These are phyloP conservation scores for Microvelia longipes DNA, from an alignment of 1,140 invertebrate genomes.

Conservation along the genomic window DNA sequence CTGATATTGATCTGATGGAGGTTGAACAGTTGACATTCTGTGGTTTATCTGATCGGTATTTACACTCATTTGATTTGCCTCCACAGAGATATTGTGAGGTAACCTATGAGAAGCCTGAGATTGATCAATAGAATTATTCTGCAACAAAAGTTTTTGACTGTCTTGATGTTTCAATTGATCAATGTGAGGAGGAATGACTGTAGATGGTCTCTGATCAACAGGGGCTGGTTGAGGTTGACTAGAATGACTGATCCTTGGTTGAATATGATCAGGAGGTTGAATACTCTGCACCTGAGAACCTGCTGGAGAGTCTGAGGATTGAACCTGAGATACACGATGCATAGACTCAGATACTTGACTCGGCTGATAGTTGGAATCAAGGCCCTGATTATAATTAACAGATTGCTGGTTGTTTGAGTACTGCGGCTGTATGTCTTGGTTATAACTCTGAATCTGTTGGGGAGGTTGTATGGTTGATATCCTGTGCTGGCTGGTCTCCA, in stretches of 20 bases:
- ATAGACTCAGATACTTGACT: background rate
- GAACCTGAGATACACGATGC: conserved; percentile 10
- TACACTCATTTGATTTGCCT: background rate
- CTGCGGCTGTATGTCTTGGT: background rate
- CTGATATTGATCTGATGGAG: background rate
- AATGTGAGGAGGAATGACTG: background rate
- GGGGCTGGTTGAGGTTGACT: background rate
- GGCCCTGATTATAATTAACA: conserved; percentile 30
- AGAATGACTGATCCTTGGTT: background rate
- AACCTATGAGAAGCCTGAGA: background rate
- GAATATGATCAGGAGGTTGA: background rate
- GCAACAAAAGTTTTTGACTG: no score
- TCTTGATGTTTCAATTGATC: no score
- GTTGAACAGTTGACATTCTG: conserved; percentile 4
- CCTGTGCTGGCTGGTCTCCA: background rate
- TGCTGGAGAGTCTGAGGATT: background rate
- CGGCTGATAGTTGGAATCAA: conserved; percentile 14
- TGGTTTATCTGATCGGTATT: background rate
- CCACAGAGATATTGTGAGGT: background rate
- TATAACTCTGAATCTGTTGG: background rate
- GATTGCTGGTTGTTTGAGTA: background rate
- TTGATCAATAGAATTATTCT: background rate
- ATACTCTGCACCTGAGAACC: background rate
- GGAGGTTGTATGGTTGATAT: conserved; percentile 7
- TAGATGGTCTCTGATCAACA: background rate